Conservation (phyloP, 1,140 invertebrate species). For the Bombus picipes region DNA sequence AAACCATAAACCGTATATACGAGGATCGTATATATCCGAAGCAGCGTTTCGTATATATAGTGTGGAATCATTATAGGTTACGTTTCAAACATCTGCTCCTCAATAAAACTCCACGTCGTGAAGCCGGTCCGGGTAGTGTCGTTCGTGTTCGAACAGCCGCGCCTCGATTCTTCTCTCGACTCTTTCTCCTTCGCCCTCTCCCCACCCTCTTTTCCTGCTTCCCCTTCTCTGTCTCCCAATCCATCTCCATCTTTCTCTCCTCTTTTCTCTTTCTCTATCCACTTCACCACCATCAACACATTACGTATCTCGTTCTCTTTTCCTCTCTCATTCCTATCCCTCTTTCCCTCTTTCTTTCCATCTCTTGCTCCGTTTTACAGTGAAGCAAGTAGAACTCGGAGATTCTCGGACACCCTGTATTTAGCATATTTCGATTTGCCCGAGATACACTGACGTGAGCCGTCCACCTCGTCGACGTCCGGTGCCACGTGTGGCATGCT, state of each 20-base stretch:
- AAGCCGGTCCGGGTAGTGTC: slow-evolving; percentile 68
- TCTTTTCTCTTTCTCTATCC: not conserved
- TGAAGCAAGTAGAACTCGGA: slow-evolving; percentile 15
- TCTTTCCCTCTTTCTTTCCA: not conserved
- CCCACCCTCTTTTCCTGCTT: not conserved
- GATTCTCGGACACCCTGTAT: slow-evolving; percentile 61
- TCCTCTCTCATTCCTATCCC: too few species aligned
- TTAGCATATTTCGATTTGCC: slow-evolving; percentile 67
- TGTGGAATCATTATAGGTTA: slow-evolving; percentile 50
- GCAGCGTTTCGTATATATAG: slow-evolving; percentile 1
- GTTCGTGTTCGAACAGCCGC: slow-evolving; percentile 64
- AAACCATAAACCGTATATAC: slow-evolving; percentile 29
- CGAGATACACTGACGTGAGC: slow-evolving; percentile 55
- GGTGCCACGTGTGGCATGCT: slow-evolving; percentile 55
- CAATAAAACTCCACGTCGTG: slow-evolving; percentile 58
- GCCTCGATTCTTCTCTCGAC: slow-evolving; percentile 38
- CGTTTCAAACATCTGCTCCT: slow-evolving; percentile 56
- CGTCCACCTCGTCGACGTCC: slow-evolving; percentile 54
- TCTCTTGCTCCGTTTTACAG: not conserved
- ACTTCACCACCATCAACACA: not conserved
- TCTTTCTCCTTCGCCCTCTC: not conserved
- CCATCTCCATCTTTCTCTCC: not conserved
- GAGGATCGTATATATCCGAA: not conserved
- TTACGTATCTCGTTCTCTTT: not conserved
- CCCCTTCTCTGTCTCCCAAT: not conserved